Evolutionary conservation across 2,113 vertebrate species (phyloP), one percentile per base, ranked within the genome.

Genomic region (Brienomyrus brachyistius): DNA sequence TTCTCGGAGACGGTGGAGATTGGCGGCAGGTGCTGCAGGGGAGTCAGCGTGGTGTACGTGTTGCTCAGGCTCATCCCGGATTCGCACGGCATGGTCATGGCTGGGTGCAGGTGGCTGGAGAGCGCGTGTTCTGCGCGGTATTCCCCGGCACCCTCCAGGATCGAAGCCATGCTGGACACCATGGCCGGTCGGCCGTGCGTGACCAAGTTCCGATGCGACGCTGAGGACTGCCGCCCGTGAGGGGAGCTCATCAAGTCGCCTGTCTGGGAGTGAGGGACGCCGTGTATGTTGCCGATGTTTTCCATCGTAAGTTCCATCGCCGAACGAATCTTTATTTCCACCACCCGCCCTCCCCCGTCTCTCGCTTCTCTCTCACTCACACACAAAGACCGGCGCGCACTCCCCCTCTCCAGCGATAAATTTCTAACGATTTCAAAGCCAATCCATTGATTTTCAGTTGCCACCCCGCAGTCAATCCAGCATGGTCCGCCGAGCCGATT

Each of bases 261-360:
- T 90, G 95, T 94, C 91, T 97, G 87, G 89, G 97, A 96, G 94
- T 98, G 98, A 92, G 97, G 95, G 94, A 98, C 95, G 91, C 97
- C 96, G 95, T 98, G 98, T 56, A 98, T 94, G 94, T 96, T 96
- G 91, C 96, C 96, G 93, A 98, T 95, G 93, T 96, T 97, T 93
- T 99, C 98, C 97, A 99, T 97, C 94, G 97, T 97, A 94, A 99
- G 97, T 96, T 99, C 98, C 98, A 99, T 99, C 90, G 91, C 92
- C 89, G 92, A 91, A 93, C 92, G 83, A 93, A 92, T 91, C 91
- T 93, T 93, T 91, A 92, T 92, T 91, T 91, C 90, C 84, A 91
- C 92, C 92, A 94, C 94, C 90, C 88, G 85, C 90, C 86, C 91
- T 91, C 89, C 92, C 90, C 92, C 94, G 92, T 94, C 95, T 95